These are phyloP conservation scores for Harpagoxenus sublaevis DNA, from an alignment of 2,888 invertebrate genomes.

Conservation along the genomic window DNA sequence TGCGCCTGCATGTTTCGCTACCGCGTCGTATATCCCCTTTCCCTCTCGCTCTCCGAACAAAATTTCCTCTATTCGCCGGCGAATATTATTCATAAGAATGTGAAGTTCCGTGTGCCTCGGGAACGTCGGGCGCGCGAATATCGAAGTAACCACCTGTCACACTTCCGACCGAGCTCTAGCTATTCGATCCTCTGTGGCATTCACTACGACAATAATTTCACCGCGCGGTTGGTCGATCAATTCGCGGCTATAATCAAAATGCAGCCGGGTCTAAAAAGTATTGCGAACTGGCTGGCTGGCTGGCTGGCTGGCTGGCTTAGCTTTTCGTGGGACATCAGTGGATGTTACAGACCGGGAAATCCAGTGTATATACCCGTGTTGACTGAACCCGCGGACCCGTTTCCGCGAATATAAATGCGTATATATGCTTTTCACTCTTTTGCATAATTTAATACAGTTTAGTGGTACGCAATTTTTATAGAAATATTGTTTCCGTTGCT, in stretches of 20 bases:
- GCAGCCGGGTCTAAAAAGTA: conserved; percentile 47
- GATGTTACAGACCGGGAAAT: conserved; percentile 39
- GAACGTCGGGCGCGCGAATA: conserved; percentile 53
- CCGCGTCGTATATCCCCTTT: no score
- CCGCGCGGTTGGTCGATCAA: conserved; percentile 52
- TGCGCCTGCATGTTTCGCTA: conserved; percentile 17
- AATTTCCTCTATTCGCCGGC: conserved; percentile 22
- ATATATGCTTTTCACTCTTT: conserved; percentile 59
- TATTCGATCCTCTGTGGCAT: conserved; percentile 54
- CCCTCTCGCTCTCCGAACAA: background rate
- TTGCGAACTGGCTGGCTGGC: background rate
- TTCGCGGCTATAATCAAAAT: conserved; percentile 66
- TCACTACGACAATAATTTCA: conserved; percentile 61
- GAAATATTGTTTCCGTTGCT: background rate
- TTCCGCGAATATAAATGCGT: conserved; percentile 57
- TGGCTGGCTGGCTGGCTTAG: conserved; percentile 22
- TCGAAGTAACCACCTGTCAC: conserved; percentile 70
- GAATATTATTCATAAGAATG: conserved; percentile 68
- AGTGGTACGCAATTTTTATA: background rate
- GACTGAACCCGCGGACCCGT: conserved; percentile 33
- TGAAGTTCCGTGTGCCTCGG: conserved; percentile 49
- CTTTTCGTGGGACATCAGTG: conserved; percentile 45
- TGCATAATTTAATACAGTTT: conserved; percentile 48
- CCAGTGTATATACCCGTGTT: conserved; percentile 52
- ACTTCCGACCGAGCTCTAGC: conserved; percentile 68